Conservation (phyloP, 2,113 vertebrate genomes). For the Chaenogobius annularis region DNA sequence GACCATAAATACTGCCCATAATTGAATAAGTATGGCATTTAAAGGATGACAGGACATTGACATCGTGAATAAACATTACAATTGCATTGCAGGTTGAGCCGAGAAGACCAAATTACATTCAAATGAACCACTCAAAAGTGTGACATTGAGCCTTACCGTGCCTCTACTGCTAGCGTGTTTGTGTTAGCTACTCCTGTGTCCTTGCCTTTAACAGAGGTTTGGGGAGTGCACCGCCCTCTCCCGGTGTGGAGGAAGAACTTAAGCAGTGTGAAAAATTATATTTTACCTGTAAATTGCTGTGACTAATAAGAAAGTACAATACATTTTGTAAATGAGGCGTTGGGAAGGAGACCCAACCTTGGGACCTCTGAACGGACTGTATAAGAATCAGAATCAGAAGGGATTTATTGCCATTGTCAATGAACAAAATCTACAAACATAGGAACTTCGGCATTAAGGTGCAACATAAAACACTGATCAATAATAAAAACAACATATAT, state of each 20-base stretch:
- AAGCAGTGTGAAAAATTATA: not conserved
- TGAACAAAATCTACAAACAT: too few species aligned
- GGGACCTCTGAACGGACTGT: too few species aligned
- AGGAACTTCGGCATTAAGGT: too few species aligned
- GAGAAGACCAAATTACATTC: not conserved
- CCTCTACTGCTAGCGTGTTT: not conserved
- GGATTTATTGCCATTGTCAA: too few species aligned
- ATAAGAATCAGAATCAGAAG: too few species aligned
- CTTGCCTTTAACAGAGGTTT: not conserved
- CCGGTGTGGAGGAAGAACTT: slow-evolving; percentile 4
- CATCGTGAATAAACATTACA: not conserved
- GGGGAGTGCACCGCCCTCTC: slow-evolving; percentile 20
- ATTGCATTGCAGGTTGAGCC: rapidly evolving
- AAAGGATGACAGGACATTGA: too few species aligned
- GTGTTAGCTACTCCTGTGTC: not conserved
- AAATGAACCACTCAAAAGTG: rapidly evolving
- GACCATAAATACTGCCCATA: slow-evolving; percentile 7
- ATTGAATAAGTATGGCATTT: not conserved
- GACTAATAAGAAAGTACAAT: too few species aligned
- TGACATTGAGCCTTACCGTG: slow-evolving; percentile 64
- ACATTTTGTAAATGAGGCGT: too few species aligned
- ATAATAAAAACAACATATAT: too few species aligned
- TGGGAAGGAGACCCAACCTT: too few species aligned
- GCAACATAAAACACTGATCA: too few species aligned
- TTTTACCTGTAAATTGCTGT: not conserved